Conservation (phyloP, 2,888 invertebrate genomes). For the Sphaerophoria rueppellii region DNA sequence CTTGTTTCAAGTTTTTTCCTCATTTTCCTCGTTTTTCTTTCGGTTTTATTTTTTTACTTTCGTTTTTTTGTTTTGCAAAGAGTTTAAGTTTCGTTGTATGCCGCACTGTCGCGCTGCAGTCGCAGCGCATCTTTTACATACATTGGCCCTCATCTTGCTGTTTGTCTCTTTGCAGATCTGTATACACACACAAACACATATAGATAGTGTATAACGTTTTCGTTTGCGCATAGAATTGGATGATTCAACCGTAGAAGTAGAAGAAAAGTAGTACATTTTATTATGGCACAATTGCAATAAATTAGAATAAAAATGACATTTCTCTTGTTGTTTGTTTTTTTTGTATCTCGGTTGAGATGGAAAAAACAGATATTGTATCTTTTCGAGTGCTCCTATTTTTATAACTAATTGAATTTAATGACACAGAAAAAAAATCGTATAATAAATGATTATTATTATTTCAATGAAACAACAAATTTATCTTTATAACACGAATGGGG, state of each 20-base stretch:
- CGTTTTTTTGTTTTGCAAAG: conserved; percentile 21
- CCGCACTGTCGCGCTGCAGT: no score
- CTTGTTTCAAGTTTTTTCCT: conserved; percentile 21
- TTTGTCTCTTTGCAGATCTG: conserved; percentile 17
- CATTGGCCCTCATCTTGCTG: conserved; percentile 52
- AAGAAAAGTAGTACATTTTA: conserved; percentile 48
- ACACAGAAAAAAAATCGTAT: conserved; percentile 20
- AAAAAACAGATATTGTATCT: conserved; percentile 19
- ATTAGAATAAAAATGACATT: conserved; percentile 44
- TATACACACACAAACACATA: conserved; percentile 29
- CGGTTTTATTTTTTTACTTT: conserved; percentile 2
- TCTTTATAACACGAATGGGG: conserved; percentile 33
- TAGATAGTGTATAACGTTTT: conserved; percentile 12
- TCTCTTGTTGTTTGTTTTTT: conserved; percentile 7
- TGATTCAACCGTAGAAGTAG: conserved; percentile 56
- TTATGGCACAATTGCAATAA: conserved; percentile 64
- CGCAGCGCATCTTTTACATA: conserved; percentile 61
- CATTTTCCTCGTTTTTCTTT: neutral
- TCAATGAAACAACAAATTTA: conserved; percentile 60
- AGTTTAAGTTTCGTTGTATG: conserved; percentile 30
- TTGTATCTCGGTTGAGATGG: conserved; percentile 1
- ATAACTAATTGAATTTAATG: conserved; percentile 64
- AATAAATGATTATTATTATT: conserved; percentile 68
- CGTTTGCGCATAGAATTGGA: conserved; percentile 65
- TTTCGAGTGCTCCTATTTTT: conserved; percentile 20